A percentile compares a stretch with the other conserved stretches of the same genome.
Conservation (phyloP, 2,888 invertebrate species). For the Athrips mouffetella region DNA sequence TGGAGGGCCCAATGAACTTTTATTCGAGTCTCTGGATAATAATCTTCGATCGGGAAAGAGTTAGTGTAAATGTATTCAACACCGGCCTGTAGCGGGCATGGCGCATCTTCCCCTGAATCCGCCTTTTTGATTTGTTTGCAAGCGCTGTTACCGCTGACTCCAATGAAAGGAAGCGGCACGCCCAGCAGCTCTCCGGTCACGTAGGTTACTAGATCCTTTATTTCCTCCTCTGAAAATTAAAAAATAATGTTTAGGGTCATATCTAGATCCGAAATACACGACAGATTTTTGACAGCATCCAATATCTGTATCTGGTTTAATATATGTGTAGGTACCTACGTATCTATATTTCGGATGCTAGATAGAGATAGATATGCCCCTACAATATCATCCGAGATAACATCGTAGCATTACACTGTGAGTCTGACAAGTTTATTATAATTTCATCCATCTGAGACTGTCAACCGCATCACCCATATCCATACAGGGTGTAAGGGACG, state of each 20-base stretch:
- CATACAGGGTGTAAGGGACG: no score
- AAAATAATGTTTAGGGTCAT: conserved; percentile 4
- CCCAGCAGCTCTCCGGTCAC: conserved; percentile 74
- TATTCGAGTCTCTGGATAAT: conserved; percentile 68
- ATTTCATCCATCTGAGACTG: no score
- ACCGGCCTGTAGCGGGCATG: conserved; percentile 82
- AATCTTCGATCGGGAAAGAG: conserved; percentile 62
- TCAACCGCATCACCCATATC: no score
- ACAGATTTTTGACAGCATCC: background rate
- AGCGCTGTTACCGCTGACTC: conserved; percentile 82
- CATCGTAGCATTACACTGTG: no score
- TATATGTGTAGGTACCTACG: no score
- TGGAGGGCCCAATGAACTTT: conserved; percentile 80
- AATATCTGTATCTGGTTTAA: no score
- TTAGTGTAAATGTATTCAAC: conserved; percentile 83
- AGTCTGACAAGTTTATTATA: no score
- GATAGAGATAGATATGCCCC: no score
- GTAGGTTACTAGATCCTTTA: conserved; percentile 69
- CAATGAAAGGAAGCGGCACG: conserved; percentile 83
- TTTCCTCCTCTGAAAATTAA: conserved; percentile 64
- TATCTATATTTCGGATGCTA: no score
- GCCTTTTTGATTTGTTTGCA: conserved; percentile 69
- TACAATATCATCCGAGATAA: no score
- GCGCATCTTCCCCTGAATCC: conserved; percentile 69
- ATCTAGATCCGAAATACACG: background rate